Evolutionary conservation across 64 coral and sea anemone species (phyloP).

Genomic region (Stichodactyla mertensii): DNA sequence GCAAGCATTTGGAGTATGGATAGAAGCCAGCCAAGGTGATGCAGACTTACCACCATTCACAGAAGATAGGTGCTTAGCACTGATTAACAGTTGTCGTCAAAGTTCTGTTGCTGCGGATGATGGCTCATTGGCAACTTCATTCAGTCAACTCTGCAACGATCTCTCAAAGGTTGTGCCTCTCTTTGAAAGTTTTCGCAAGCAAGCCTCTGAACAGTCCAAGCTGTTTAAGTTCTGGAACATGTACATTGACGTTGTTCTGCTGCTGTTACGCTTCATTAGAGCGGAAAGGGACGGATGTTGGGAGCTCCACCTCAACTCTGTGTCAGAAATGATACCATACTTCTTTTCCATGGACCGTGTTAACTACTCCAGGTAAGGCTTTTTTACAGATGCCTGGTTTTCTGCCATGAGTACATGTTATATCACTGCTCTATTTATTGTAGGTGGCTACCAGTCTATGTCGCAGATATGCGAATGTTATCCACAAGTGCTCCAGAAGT

Average conservation of each 20-base stretch:
- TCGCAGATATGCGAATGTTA: conserved; percentile 40
- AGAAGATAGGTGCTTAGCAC: too few species aligned
- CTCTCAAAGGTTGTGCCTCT: background rate
- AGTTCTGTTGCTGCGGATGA: background rate
- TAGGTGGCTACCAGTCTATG: conserved; percentile 60
- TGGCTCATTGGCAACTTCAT: background rate
- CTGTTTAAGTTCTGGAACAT: conserved; percentile 32
- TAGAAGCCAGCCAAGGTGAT: background rate
- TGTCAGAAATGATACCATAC: conserved; percentile 17
- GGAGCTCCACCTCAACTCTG: background rate
- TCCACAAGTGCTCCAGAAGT: background rate
- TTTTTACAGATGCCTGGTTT: background rate
- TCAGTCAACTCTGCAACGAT: conserved; percentile 1
- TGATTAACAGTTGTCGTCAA: too few species aligned
- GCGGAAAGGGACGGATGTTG: conserved; percentile 26
- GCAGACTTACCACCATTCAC: too few species aligned
- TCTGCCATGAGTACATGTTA: background rate
- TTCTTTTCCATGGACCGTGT: conserved; percentile 24
- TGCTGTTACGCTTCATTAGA: conserved; percentile 21
- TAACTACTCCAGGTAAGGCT: conserved; percentile 15
- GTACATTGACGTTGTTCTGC: conserved; percentile 5
- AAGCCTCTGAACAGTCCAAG: conserved; percentile 22
- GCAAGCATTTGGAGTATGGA: background rate
- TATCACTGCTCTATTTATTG: background rate
- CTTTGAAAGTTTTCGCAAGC: background rate